Base-by-base conservation (phyloP, 2,113 vertebrate genomes). In the Microcebus ravelobensis region DNA sequence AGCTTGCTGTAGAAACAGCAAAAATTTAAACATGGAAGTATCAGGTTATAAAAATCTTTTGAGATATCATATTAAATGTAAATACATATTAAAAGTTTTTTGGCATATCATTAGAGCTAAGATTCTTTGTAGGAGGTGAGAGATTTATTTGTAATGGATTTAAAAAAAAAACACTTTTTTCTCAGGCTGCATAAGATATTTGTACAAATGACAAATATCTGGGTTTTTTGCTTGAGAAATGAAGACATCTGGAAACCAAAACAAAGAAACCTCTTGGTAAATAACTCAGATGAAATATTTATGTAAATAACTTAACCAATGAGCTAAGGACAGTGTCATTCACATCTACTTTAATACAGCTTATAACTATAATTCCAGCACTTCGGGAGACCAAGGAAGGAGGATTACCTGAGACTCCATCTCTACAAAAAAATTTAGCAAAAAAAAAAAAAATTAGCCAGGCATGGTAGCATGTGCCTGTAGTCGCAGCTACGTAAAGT, bases 1-100 rank as follows among this genome's bases (percentile, higher is more conserved):
- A 94, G 29, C 34, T 31, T 95, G 48, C 48, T 87, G 57, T 63
- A 85, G 36, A 96, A 91, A 89, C 45, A 81, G 45, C 13, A 88
- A 85, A 94, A 61, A 25, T 20, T 8, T 84, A 81, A 92, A 91
- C 85, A 57, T 91, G 63, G 10, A 86, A 84, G n/a, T 63, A 17
- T 61, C n/a, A 83, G 80, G 3, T 13, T 87, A 21, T 59, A 87
- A 42, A 10, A 71, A 31, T 81, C 87, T 93, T 84, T 61, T 55
- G 36, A 97, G 59, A 87, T 65, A 71, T 18, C 17, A 36, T 17
- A 57, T 48, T 90, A 90, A 92, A 96, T 36, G 20, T 20, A 68
- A n/a, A 50, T 84, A 67, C 3, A 87, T 70, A 13, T 83, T 76
- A 55, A 82, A 77, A 17, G 1, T 17, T 70, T 85, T 79, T 89